Conservation (phyloP, 2,888 invertebrate species). For the Volucella zonaria region DNA sequence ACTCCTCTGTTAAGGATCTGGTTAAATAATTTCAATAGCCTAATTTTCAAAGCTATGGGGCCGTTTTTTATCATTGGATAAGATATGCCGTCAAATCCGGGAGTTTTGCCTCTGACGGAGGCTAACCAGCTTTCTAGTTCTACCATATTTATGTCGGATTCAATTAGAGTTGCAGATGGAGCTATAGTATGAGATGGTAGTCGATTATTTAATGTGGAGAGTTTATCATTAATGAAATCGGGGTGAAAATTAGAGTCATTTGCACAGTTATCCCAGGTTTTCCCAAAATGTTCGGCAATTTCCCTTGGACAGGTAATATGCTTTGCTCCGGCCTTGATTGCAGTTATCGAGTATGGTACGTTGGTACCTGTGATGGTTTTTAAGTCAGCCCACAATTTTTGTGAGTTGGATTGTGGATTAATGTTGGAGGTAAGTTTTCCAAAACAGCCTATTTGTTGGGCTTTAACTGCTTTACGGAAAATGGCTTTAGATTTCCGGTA, state of each 20-base stretch:
- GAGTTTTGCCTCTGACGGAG: background rate
- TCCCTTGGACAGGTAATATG: background rate
- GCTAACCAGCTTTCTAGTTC: background rate
- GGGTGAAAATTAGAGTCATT: background rate
- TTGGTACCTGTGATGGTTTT: constrained; percentile 29
- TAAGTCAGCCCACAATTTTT: constrained; percentile 25
- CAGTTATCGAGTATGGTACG: background rate
- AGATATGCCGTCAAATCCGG: constrained; percentile 1
- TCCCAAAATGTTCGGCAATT: constrained; percentile 15
- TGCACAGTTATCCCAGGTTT: no score
- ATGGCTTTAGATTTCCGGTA: background rate
- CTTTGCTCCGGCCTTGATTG: background rate
- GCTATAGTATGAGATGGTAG: background rate
- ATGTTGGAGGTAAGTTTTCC: constrained; percentile 27
- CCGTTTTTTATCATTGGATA: background rate
- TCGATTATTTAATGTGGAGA: background rate
- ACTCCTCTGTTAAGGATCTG: background rate
- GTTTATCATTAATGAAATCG: background rate
- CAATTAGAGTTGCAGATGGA: background rate
- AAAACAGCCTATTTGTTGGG: constrained; percentile 13
- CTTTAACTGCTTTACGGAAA: constrained; percentile 29
- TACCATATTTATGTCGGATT: background rate
- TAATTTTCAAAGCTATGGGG: background rate
- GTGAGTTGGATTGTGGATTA: constrained; percentile 12
- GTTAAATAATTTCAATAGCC: background rate